These are phyloP conservation scores for Heliconius melpomene DNA, from an alignment of 1,140 invertebrate species.

Conservation along the genomic window DNA sequence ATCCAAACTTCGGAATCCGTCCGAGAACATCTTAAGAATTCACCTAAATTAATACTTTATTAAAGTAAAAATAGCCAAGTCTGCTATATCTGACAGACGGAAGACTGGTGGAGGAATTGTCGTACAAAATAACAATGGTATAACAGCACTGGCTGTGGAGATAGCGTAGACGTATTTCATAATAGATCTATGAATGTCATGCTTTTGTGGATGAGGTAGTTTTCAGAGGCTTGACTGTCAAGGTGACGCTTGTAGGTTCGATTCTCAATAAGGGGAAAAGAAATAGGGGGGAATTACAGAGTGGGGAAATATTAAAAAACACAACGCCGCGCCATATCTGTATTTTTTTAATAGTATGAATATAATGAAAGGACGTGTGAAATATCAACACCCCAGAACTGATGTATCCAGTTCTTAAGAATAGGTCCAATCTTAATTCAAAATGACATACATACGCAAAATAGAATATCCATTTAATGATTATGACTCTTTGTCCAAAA, in stretches of 20 bases:
- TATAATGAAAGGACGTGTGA: too few species aligned
- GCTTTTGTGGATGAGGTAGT: neutral
- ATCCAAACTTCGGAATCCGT: neutral
- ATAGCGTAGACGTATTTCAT: conserved; percentile 35
- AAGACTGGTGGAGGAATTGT: conserved; percentile 29
- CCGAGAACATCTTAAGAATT: neutral
- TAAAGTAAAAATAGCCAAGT: conserved; percentile 8
- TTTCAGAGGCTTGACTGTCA: neutral
- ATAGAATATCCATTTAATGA: conserved; percentile 18
- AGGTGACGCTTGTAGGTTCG: too few species aligned
- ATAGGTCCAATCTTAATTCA: too few species aligned
- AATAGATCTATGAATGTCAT: conserved; percentile 11
- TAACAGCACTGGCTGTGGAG: conserved; percentile 41
- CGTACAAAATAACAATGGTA: conserved; percentile 40
- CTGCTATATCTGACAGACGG: neutral
- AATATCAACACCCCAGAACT: too few species aligned
- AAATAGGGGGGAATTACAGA: too few species aligned
- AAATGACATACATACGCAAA: neutral
- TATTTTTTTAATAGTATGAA: too few species aligned
- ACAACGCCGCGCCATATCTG: too few species aligned
- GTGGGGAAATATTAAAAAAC: too few species aligned
- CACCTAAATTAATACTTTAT: conserved; percentile 1
- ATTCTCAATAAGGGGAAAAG: too few species aligned
- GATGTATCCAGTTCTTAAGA: too few species aligned
- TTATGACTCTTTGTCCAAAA: neutral